phyloP scores from a whole-genome alignment of 1,140 invertebrate genomes.

The Heliconius congener region DNA sequence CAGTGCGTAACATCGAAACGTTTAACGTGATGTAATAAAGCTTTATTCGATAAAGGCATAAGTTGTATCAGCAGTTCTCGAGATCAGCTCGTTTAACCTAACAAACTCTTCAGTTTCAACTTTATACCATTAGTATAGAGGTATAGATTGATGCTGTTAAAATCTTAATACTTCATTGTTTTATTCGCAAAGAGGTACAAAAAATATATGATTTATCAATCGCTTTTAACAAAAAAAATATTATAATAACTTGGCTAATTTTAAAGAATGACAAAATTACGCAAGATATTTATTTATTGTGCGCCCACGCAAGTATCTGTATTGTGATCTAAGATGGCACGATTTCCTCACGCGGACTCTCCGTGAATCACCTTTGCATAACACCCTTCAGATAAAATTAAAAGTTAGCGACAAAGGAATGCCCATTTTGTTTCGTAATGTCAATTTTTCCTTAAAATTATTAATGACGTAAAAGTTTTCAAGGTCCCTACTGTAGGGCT shows the following conservation, averaged over 20 bases:
- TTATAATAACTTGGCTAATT: conserved; percentile 11
- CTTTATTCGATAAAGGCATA: too few species aligned
- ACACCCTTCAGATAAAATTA: conserved; percentile 15
- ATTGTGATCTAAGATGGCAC: conserved; percentile 28
- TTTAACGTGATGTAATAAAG: too few species aligned
- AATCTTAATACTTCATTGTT: too few species aligned
- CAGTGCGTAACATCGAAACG: too few species aligned
- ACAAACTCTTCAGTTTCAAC: too few species aligned
- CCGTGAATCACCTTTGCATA: conserved; percentile 26
- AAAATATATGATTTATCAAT: background rate
- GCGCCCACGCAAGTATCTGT: conserved; percentile 16
- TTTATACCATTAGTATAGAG: too few species aligned
- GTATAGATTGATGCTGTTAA: too few species aligned
- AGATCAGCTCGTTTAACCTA: too few species aligned
- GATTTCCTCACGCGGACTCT: conserved; percentile 14
- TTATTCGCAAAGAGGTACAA: too few species aligned
- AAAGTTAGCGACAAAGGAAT: background rate
- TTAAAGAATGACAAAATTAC: conserved; percentile 23
- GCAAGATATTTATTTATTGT: conserved; percentile 20
- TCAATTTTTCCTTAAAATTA: background rate
- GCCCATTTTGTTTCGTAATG: background rate
- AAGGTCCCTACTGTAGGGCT: background rate
- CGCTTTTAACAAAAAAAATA: background rate
- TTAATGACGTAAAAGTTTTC: background rate
- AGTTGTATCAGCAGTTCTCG: too few species aligned